Evolutionary conservation across 2,888 invertebrate species (phyloP).

Genomic region (Frankliniella intonsa): DNA sequence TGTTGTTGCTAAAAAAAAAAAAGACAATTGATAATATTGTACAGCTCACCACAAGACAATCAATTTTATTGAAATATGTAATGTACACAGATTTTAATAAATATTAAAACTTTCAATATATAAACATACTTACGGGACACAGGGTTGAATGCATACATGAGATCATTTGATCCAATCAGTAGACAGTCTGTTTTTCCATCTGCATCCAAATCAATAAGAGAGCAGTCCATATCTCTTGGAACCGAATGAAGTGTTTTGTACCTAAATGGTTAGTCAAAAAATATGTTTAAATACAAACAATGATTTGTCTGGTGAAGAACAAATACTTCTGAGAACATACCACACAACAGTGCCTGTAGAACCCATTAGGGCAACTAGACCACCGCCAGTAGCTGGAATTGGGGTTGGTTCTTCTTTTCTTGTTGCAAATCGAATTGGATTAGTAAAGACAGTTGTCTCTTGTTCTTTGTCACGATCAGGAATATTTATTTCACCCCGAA

Average conservation of each 20-base stretch:
- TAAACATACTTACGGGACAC: constrained; percentile 49
- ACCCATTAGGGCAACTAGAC: constrained; percentile 65
- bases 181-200: constrained; percentile 71
- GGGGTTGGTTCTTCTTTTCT: constrained; percentile 48
- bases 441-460: constrained; percentile 29
- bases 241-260: background rate
- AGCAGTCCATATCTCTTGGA: constrained; percentile 69
- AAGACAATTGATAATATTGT: no score
- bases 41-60: background rate
- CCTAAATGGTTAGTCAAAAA: background rate
- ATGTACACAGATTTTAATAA: constrained; percentile 45
- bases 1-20: constrained; percentile 44
- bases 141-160: constrained; percentile 57
- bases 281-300: background rate
- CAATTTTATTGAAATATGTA: background rate
- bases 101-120: constrained; percentile 36
- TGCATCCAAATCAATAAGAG: constrained; percentile 64
- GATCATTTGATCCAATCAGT: constrained; percentile 65
- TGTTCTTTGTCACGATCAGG: background rate
- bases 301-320: background rate
- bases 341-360: constrained; percentile 67
- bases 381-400: constrained; percentile 53
- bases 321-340: constrained; percentile 44
- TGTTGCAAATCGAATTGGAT: constrained; percentile 51
- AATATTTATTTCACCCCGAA: constrained; percentile 53